Base-by-base conservation (phyloP, 1,140 invertebrate species). In the Melanaphis sacchari region DNA sequence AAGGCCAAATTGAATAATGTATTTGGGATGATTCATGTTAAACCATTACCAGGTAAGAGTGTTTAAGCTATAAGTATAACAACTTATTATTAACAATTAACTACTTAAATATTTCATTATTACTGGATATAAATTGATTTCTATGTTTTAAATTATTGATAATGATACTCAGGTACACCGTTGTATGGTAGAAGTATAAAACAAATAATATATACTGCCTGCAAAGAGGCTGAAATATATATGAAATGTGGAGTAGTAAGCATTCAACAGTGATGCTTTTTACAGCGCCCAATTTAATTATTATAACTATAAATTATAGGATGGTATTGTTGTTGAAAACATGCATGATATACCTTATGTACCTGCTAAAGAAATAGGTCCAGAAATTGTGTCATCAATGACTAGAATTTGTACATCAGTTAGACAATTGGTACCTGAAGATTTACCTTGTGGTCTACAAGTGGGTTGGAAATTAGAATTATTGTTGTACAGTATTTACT, bases 281-380 rank as follows among this genome's bases (percentile, higher is more conserved):
- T 41, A 15, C 31, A n/a, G 11, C 11, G 0, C 31, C 59, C 59
- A n/a, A 59, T 59, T n/a, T n/a, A n/a, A 31, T 8, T 2, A 59
- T 31, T 9, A 59, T 31, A 59, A 31, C 26, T 36, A 90, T 90
- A 1, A 31, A 85, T 54, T 38, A 41, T 93, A 98, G 97, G 97
- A 98, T 95, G 97, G 96, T 38, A 95, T 98, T 5, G 94, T 98
- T 24, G 95, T 98, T 5, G 98, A 98, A 95, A 98, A 98, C 94
- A 98, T 98, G 98, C 96, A 98, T 95, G 98, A 98, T 95, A 94
- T 98, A 31, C 98, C 98, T 0, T 98, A 98, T 94, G 94, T 97
- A 4, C 95, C 96, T 94, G 94, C 95, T 2, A 94, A 95, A 66
- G 94, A 96, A 52, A 94, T 97, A 84, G 96, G 96, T 18, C 97